These are phyloP conservation scores for Tokudaia tokunoshimensis DNA, from an alignment of 2,797 vertebrate species.

Conservation along the genomic window DNA sequence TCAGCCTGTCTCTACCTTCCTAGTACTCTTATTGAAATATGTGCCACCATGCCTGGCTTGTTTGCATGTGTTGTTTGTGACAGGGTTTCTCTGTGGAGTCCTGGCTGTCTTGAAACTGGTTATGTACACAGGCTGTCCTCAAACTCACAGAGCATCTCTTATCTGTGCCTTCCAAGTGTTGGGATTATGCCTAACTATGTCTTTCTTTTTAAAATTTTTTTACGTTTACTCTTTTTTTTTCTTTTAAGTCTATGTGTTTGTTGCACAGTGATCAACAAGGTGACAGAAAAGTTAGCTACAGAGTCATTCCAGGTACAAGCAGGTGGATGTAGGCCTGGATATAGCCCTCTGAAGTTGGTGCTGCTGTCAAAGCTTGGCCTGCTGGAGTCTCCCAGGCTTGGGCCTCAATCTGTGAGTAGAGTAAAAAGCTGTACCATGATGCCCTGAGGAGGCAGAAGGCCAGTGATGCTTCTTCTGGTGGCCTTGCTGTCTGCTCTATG, in stretches of 20 bases:
- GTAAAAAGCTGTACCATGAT: not conserved
- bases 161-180: not conserved
- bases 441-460: not conserved
- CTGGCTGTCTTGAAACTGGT: not conserved
- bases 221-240: not conserved
- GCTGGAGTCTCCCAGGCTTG: not conserved
- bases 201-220: not conserved
- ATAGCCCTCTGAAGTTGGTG: not conserved
- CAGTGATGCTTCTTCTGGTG: not conserved
- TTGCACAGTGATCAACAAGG: not conserved
- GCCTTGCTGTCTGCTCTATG: not conserved
- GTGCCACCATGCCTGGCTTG: not conserved
- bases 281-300: not conserved
- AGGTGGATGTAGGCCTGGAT: not conserved
- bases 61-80: not conserved
- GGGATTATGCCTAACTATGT: not conserved
- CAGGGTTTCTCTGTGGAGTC: not conserved
- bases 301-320: not conserved
- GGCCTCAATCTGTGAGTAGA: not conserved
- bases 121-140: not conserved
- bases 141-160: not conserved
- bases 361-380: not conserved
- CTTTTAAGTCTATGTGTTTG: not conserved
- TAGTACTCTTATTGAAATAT: not conserved
- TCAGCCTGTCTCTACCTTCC: not conserved